A percentile compares a stretch with the other conserved stretches of the same genome.
These are phyloP conservation scores for Elephas maximus DNA, from an alignment of 2,113 vertebrate genomes.

Conservation along the genomic window DNA sequence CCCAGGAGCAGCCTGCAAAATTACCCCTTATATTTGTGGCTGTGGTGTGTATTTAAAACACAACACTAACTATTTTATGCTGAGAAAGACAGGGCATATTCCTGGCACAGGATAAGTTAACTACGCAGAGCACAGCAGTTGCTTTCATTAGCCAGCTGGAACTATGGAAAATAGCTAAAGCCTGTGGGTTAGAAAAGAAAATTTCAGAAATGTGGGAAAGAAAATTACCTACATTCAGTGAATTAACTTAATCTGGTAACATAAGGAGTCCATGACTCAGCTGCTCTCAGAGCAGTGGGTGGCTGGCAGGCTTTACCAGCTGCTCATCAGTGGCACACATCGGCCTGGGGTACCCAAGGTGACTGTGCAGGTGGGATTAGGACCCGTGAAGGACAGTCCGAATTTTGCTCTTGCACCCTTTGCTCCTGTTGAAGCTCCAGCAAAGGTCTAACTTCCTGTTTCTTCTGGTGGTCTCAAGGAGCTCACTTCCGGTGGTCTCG, in stretches of 20 bases:
- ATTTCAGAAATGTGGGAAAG: slow-evolving; percentile 70
- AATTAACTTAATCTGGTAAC: slow-evolving; percentile 77
- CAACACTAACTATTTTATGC: not conserved
- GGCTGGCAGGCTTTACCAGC: not conserved
- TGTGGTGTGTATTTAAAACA: slow-evolving; percentile 45
- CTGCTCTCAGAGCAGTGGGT: not conserved
- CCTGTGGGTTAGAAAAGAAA: slow-evolving; percentile 57
- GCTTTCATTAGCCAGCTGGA: slow-evolving; percentile 70
- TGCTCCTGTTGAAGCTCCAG: not conserved
- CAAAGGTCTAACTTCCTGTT: not conserved
- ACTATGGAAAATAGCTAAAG: slow-evolving; percentile 50
- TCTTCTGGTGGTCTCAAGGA: not conserved
- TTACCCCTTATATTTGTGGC: slow-evolving; percentile 70
- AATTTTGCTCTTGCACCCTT: not conserved
- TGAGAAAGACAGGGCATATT: slow-evolving; percentile 4
- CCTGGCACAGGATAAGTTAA: not conserved
- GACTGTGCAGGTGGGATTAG: too few species aligned
- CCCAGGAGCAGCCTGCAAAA: slow-evolving; percentile 73
- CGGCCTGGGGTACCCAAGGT: not conserved
- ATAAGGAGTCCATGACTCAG: slow-evolving; percentile 51
- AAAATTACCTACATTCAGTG: slow-evolving; percentile 67
- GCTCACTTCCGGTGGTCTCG: not conserved
- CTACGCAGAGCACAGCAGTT: slow-evolving; percentile 56
- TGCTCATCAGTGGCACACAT: too few species aligned
- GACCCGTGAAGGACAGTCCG: not conserved